These are phyloP conservation scores for Chaetops frenatus DNA, from an alignment of 2,113 vertebrate species.

Conservation along the genomic window DNA sequence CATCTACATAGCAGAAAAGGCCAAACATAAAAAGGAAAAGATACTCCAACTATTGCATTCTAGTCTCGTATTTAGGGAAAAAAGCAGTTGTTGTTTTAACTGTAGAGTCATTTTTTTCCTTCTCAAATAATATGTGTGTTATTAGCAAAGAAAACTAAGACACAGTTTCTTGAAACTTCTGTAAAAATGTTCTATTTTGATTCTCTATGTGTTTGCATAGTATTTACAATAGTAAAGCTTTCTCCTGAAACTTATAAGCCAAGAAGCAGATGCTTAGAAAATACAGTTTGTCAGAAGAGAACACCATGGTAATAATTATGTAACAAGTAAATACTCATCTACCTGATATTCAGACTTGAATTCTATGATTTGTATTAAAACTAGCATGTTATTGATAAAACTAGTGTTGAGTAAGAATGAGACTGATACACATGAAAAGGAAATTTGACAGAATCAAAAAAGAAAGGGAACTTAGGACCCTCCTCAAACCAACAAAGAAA, in stretches of 20 bases:
- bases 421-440: not conserved
- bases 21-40: not conserved
- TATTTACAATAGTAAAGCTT: not conserved
- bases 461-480: not conserved
- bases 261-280: not conserved
- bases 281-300: not conserved
- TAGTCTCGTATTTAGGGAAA: not conserved
- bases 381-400: not conserved
- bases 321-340: not conserved
- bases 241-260: not conserved
- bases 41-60: not conserved
- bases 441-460: not conserved
- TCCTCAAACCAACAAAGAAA: not conserved
- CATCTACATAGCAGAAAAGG: not conserved
- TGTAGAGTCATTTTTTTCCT: not conserved
- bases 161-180: not conserved
- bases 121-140: not conserved
- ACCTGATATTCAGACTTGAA: not conserved
- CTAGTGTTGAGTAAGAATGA: not conserved
- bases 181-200: not conserved
- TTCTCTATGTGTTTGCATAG: not conserved
- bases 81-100: accelerated
- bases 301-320: not conserved
- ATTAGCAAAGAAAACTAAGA: not conserved
- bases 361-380: not conserved